Conservation (phyloP, 2,888 invertebrate species). For the Apocheima hispidaria region DNA sequence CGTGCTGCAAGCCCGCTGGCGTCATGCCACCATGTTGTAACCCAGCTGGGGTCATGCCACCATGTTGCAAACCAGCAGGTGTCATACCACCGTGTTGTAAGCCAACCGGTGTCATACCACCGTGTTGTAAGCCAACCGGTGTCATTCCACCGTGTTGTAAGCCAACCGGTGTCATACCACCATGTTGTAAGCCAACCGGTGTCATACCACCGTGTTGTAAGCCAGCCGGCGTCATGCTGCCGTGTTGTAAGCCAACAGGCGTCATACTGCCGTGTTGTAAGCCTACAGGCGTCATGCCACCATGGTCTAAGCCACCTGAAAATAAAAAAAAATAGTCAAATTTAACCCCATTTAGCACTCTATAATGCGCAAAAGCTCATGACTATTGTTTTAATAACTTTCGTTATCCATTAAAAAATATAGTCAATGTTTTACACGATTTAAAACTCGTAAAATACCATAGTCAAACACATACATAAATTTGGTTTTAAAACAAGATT, state of each 20-base stretch:
- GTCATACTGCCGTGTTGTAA: constrained; percentile 49
- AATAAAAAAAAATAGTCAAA: background rate
- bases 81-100: constrained; percentile 81
- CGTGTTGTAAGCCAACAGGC: constrained; percentile 52
- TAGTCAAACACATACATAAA: too few species aligned
- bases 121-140: constrained; percentile 59
- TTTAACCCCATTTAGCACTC: background rate
- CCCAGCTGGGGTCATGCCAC: constrained; percentile 77
- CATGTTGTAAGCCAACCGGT: constrained; percentile 55
- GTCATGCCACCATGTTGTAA: constrained; percentile 66
- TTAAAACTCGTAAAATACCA: too few species aligned
- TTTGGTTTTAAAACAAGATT: too few species aligned
- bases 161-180: constrained; percentile 68
- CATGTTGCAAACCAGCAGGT: constrained; percentile 60
- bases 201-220: constrained; percentile 70
- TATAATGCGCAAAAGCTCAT: too few species aligned
- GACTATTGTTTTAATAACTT: too few species aligned
- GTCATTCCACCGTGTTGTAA: constrained; percentile 73
- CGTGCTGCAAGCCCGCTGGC: constrained; percentile 66
- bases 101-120: constrained; percentile 76
- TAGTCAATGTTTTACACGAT: too few species aligned
- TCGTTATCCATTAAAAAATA: too few species aligned
- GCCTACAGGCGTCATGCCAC: constrained; percentile 62
- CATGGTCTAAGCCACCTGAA: constrained; percentile 17
- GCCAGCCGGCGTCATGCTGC: constrained; percentile 69